Evolutionary conservation across 1,140 invertebrate genomes (phyloP).

Genomic region (Cecropterus lyciades): DNA sequence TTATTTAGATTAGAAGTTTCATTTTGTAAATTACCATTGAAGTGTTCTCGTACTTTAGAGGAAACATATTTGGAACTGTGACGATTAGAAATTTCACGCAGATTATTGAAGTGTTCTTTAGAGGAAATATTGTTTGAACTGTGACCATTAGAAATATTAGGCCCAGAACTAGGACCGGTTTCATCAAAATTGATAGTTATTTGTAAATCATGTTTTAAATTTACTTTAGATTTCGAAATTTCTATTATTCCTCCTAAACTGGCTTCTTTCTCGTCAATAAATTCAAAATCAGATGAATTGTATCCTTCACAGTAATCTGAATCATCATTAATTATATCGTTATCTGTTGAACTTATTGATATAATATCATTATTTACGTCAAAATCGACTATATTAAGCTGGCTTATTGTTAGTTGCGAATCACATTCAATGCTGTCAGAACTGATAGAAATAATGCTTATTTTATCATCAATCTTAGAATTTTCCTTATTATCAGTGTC

Average conservation of each 20-base stretch:
- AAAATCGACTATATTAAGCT: background rate
- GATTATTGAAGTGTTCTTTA: no score
- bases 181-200: background rate
- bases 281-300: slow-evolving; percentile 67
- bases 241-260: slow-evolving; percentile 39
- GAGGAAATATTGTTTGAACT: no score
- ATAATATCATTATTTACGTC: slow-evolving; percentile 1
- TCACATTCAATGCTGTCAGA: background rate
- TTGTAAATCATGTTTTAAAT: no score
- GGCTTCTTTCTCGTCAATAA: slow-evolving; percentile 61
- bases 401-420: background rate
- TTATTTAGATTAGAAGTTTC: no score
- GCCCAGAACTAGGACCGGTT: no score
- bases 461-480: background rate
- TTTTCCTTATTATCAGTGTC: background rate
- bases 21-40: no score
- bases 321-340: background rate
- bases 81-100: no score
- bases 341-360: background rate
- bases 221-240: slow-evolving; percentile 8
- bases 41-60: no score
- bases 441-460: slow-evolving; percentile 2
- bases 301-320: slow-evolving; percentile 41
- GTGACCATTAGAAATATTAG: no score
- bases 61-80: no score